Evolutionary conservation across 1,140 invertebrate genomes (phyloP).

Genomic region (Sycobia sp.): DNA sequence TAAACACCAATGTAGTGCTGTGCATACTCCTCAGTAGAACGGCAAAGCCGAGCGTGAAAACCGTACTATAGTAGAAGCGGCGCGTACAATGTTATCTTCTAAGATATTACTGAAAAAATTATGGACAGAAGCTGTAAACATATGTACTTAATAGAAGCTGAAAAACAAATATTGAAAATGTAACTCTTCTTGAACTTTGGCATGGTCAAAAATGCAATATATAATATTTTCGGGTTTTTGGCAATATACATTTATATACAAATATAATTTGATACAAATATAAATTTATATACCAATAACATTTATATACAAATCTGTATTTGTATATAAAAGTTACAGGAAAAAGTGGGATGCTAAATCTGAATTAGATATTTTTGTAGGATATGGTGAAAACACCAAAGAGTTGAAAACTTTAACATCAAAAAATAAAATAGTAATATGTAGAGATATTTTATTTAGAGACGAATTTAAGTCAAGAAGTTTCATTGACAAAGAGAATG

Average conservation of each 20-base stretch:
- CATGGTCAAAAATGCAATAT: conserved; percentile 36
- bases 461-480: neutral
- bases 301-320: neutral
- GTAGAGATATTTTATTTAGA: neutral
- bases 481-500: neutral
- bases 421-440: neutral
- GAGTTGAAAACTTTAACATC: neutral
- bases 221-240: neutral
- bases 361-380: conserved; percentile 5
- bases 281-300: too few relatives aligned
- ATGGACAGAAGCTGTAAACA: conserved; percentile 15
- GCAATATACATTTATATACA: too few relatives aligned
- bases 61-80: neutral
- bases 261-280: too few relatives aligned
- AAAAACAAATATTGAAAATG: neutral
- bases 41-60: conserved; percentile 6
- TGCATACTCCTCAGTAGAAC: neutral
- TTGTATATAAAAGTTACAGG: neutral
- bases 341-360: conserved; percentile 8
- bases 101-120: neutral
- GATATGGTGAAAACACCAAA: neutral
- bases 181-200: conserved; percentile 13
- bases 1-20: neutral
- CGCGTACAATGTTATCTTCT: neutral
- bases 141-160: conserved; percentile 37